Base-by-base conservation (phyloP, 1,140 invertebrate genomes). In the Hycleus cichorii region DNA sequence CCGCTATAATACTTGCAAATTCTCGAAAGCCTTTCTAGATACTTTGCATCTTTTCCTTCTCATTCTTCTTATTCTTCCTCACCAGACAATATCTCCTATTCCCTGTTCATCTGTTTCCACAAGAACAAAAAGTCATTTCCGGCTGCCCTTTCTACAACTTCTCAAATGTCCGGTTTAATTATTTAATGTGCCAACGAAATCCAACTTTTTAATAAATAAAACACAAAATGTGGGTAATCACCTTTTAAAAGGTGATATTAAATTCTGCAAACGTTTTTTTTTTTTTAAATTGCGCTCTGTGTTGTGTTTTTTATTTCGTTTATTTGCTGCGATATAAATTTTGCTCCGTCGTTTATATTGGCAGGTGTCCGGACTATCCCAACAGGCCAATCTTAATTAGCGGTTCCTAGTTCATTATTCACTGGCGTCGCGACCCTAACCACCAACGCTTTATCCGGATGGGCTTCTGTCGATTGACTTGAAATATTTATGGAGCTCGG, bases 311-410 rank as follows among this genome's bases (percentile, higher is more conserved):
- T 32, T 32, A 7, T 32, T 32, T 32, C 7, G 32, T 32, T 32
- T 18, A 18, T 18, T 32, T 32, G 32, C 1, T 32, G 4, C 32
- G 7, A 32, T 32, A 32, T 32, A 32, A 32, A 32, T 32, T 32
- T 32, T 4, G 32, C 7, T 32, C 27, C 12, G 52, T 27, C 67
- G 56, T 18, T 18, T 18, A 66, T 70, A 72, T 72, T 72, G 70
- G 67, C 70, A 72, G 70, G 70, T 72, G 70, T 72, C 67, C 62
- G 68, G 47, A 47, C 58, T 49, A 60, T 68, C 68, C 70, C 70
- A 62, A 63, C 64, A 68, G 70, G 59, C 68, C 54, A 65, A 65
- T 72, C 67, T 70, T 72, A 72, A 72, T 72, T 72, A 72, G 70
- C 65, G 70, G 67, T 70, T 58, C 50, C 64, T 57, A 63, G 67